These are phyloP conservation scores for Whitmania pigra DNA, from an alignment of 1,140 invertebrate genomes.

Conservation along the genomic window DNA sequence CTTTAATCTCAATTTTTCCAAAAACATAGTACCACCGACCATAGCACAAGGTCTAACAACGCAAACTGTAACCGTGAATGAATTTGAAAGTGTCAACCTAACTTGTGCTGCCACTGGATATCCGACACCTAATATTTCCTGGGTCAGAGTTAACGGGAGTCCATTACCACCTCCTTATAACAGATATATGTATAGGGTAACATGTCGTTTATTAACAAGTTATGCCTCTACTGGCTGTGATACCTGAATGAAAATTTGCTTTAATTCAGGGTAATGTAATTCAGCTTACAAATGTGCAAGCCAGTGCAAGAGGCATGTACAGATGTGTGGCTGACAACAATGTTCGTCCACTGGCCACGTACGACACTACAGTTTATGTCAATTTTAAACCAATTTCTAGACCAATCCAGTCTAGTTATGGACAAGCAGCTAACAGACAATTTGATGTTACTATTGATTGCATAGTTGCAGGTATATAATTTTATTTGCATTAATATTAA, in stretches of 20 bases:
- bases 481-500: not conserved
- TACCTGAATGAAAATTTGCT: not conserved
- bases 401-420: slow-evolving; percentile 35
- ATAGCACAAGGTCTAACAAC: slow-evolving; percentile 61
- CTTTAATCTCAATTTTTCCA: no score
- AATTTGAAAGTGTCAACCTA: slow-evolving; percentile 59
- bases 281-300: slow-evolving; percentile 28
- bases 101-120: slow-evolving; percentile 62
- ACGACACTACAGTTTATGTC: slow-evolving; percentile 32
- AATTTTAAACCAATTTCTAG: slow-evolving; percentile 31
- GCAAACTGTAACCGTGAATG: slow-evolving; percentile 64
- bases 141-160: slow-evolving; percentile 45
- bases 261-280: slow-evolving; percentile 26
- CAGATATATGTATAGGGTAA: slow-evolving; percentile 21
- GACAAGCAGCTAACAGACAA: slow-evolving; percentile 36
- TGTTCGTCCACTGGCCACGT: slow-evolving; percentile 36
- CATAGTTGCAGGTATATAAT: slow-evolving; percentile 32
- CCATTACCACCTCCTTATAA: slow-evolving; percentile 28
- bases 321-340: slow-evolving; percentile 40
- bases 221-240: not conserved
- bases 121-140: slow-evolving; percentile 67
- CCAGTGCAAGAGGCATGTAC: slow-evolving; percentile 33
- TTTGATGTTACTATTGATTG: slow-evolving; percentile 37
- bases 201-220: not conserved
- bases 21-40: slow-evolving; percentile 35